Base-by-base conservation (phyloP, 2,888 invertebrate genomes). In the Dasysyrphus albostriatus region DNA sequence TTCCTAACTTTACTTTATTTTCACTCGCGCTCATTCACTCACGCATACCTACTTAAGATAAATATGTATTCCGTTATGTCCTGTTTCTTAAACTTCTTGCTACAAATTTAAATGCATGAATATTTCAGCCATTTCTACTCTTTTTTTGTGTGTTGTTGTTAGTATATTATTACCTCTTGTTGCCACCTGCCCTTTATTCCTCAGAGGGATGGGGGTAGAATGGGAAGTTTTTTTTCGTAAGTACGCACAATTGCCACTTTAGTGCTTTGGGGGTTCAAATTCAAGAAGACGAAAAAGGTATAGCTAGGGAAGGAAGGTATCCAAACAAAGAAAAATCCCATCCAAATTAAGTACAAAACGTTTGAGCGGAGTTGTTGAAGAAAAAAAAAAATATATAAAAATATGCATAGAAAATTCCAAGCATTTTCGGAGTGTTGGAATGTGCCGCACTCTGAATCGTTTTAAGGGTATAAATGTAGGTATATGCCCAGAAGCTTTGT, bases 201-300 rank as follows among this genome's bases (percentile, higher is more conserved):
- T 39, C 37, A 3, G 32, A 51, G 34, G 51, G 16, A 32, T 56
- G 32, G 42, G 61, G 61, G n/a, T 29, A 12, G 56, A 49, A 10
- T 10, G 32, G 70, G 72, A 32, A n/a, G 39, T 47, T 29, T 44
- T 49, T 67, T 67, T 19, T 39, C 7, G 37, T 8, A 24, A 39
- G 72, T 83, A 87, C 87, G 87, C 87, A 83, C 87, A 87, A 83
- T 83, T 87, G 82, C 83, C 78, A 75, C 63, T 87, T 87, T 75
- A 83, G 65, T 65, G 70, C 74, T 83, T 65, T 65, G 29, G 83
- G 85, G 85, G 56, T 67, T 49, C 24, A 77, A 82, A 85, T 63
- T 85, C 82, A 67, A 29, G 58, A 49, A 61, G 69, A 74, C 69
- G 73, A 42, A 69, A 61, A 24, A 39, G 19, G 59, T 19, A 58